phyloP scores from a whole-genome alignment of 1,140 invertebrate genomes.

The Ostrea edulis region DNA sequence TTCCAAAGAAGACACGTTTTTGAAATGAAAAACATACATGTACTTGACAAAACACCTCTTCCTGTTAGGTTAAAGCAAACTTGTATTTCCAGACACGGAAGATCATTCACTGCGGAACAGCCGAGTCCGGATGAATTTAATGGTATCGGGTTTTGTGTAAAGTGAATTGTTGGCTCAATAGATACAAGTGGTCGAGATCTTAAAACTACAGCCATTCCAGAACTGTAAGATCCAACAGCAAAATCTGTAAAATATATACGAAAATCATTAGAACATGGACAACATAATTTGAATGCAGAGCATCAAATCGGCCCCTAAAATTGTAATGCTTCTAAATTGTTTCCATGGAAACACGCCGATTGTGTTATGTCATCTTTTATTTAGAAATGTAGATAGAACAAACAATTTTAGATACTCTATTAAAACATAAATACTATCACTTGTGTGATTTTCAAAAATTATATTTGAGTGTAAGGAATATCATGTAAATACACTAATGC shows the following conservation, averaged over 20 bases:
- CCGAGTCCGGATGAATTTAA: conserved; percentile 22
- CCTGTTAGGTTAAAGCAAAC: conserved; percentile 53
- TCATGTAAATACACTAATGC: no score
- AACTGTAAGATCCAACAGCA: conserved; percentile 50
- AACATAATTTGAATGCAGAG: no score
- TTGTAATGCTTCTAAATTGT: no score
- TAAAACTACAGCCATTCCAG: conserved; percentile 47
- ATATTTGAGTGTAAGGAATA: no score
- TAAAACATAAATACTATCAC: no score
- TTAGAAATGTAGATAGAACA: no score
- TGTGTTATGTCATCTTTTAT: no score
- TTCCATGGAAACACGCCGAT: no score
- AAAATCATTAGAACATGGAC: neutral
- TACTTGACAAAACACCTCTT: conserved; percentile 21
- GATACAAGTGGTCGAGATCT: conserved; percentile 44
- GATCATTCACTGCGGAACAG: neutral
- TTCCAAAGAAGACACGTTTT: neutral
- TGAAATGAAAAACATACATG: conserved; percentile 12
- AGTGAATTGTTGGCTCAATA: conserved; percentile 11
- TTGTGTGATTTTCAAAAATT: no score
- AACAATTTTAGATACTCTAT: no score
- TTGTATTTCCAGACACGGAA: conserved; percentile 43
- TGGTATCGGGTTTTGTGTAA: conserved; percentile 15
- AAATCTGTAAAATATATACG: conserved; percentile 41
- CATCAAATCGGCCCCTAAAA: no score